A percentile compares a stretch with the other conserved stretches of the same genome.
These are phyloP conservation scores for Sardina pilchardus DNA, from an alignment of 2,113 vertebrate species.

Conservation along the genomic window DNA sequence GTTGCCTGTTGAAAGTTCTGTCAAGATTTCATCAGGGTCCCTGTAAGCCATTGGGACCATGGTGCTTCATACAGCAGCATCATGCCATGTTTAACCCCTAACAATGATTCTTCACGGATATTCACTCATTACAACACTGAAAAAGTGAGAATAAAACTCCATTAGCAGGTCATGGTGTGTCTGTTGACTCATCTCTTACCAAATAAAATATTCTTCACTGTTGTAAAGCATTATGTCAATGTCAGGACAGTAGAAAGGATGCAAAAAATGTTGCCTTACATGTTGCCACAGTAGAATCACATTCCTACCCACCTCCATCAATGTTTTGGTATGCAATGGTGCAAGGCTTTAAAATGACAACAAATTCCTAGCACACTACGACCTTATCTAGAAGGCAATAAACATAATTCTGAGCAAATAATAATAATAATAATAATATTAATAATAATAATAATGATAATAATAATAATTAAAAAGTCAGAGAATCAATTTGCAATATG, in stretches of 20 bases:
- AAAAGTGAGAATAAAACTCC: neutral
- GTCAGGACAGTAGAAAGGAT: neutral
- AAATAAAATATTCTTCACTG: no score
- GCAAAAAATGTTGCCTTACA: neutral
- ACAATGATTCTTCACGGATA: neutral
- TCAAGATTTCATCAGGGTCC: neutral
- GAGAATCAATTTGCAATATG: neutral
- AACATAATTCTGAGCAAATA: neutral
- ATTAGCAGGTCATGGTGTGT: neutral
- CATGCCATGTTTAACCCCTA: neutral
- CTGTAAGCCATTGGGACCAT: neutral
- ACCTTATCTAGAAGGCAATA: neutral
- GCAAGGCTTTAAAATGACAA: neutral
- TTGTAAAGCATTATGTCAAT: neutral
- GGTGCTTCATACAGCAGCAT: neutral
- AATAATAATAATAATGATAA: no score
- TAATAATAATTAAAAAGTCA: no score
- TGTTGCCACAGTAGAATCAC: neutral
- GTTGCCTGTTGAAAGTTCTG: neutral
- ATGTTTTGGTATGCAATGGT: neutral
- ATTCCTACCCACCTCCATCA: neutral
- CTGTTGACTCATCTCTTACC: neutral
- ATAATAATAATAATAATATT: no score
- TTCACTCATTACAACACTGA: neutral
- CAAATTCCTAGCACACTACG: neutral